Evolutionary conservation across 2,797 vertebrate species (phyloP).

Genomic region (Pyrocephalus nanus): DNA sequence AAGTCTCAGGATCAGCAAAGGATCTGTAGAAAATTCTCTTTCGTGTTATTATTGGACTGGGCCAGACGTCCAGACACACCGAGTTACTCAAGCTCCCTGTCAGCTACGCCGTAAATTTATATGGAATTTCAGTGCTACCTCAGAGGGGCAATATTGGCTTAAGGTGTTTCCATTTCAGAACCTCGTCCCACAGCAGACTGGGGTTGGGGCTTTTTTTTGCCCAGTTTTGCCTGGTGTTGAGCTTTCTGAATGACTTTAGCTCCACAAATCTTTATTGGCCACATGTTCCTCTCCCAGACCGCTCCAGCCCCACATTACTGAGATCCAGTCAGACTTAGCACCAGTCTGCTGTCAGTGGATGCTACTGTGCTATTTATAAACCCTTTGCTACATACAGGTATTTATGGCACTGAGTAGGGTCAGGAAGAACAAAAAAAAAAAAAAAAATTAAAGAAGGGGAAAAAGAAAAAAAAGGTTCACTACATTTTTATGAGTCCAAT

Average conservation of each 20-base stretch:
- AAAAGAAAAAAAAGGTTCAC: neutral
- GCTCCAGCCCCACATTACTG: neutral
- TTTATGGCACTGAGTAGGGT: constrained; percentile 66
- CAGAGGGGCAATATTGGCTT: constrained; percentile 54
- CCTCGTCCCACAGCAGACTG: neutral
- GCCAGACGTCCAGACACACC: constrained; percentile 51
- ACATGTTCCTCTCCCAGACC: neutral
- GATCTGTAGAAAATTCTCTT: constrained; percentile 31
- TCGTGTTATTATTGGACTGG: constrained; percentile 55
- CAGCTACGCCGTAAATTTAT: constrained; percentile 50
- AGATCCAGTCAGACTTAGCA: constrained; percentile 37
- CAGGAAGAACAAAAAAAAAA: constrained; percentile 42
- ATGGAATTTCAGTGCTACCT: constrained; percentile 59
- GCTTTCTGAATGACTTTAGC: constrained; percentile 43
- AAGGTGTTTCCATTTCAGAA: constrained; percentile 60
- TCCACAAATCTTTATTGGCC: constrained; percentile 49
- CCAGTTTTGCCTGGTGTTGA: constrained; percentile 2
- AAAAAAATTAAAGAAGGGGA: no score
- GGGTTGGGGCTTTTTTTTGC: neutral
- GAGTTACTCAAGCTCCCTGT: constrained; percentile 19
- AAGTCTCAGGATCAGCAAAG: constrained; percentile 34
- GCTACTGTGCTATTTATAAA: constrained; percentile 74
- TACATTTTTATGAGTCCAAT: constrained; percentile 60
- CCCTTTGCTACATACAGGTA: constrained; percentile 64
- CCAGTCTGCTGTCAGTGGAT: constrained; percentile 60